phyloP scores from a whole-genome alignment of 2,113 vertebrate species.

The Hucho hucho region DNA sequence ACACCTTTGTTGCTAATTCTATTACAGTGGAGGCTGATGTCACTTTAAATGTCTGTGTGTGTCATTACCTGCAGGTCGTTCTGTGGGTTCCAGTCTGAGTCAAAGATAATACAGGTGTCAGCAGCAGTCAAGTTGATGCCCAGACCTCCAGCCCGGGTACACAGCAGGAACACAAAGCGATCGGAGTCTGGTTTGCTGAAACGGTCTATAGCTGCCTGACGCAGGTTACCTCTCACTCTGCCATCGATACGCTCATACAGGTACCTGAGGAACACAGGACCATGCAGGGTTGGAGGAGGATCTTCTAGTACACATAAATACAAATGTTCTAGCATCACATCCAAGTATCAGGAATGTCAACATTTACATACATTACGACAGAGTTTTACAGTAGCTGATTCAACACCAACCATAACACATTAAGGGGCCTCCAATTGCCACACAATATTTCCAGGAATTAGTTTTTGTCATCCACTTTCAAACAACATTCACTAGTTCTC shows the following conservation, averaged over 20 bases:
- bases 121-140: slow-evolving; percentile 98
- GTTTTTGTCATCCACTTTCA: not conserved
- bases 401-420: not conserved
- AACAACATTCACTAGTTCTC: not conserved
- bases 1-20: too few relatives aligned
- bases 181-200: slow-evolving; percentile 98
- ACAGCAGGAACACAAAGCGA: slow-evolving; percentile 96
- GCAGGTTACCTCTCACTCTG: slow-evolving; percentile 91
- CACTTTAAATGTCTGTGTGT: not conserved
- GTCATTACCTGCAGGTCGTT: slow-evolving; percentile 92
- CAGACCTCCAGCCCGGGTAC: slow-evolving; percentile 93
- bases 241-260: slow-evolving; percentile 96
- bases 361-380: not conserved
- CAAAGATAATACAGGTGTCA: slow-evolving; percentile 98
- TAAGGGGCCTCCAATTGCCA: not conserved
- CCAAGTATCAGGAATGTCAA: not conserved
- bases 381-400: not conserved
- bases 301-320: not conserved
- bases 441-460: too few relatives aligned
- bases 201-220: slow-evolving; percentile 95
- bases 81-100: slow-evolving; percentile 99
- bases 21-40: not conserved
- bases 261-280: slow-evolving; percentile 76
- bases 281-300: not conserved
- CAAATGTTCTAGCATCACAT: not conserved